Evolutionary conservation across 2,113 vertebrate species (phyloP), one percentile per base, ranked within the genome.

Genomic region (Cheilinus undulatus): DNA sequence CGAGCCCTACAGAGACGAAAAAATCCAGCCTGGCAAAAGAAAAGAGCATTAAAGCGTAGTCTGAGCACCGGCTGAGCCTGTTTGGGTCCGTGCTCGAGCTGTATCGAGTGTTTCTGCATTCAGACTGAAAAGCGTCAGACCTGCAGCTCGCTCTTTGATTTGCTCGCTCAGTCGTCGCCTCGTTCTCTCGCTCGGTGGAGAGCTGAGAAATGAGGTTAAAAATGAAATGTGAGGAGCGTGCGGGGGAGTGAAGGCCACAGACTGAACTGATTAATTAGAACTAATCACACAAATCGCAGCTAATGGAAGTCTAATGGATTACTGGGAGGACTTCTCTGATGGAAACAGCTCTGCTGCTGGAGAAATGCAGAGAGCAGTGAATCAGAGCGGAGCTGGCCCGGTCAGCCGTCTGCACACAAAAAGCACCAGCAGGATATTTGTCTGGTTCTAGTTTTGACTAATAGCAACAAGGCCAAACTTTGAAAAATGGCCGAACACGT

Each of bases 251-350:
- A 77, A 84, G 82, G 85, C 83, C 82, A 76, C 69, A 73, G 88
- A 85, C 88, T 73, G 54, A 65, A 80, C 88, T 91, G 91, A 92
- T 92, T 91, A 89, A 92, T 92, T 90, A 89, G 68, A 91, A 86
- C 86, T 91, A 91, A 92, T 92, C 87, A 86, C 77, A 86, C 86
- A 87, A 86, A 91, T 91, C 86, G 52, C 60, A 89, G 86, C 77
- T 91, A 91, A 92, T 91, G 89, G 84, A 89, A 83, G 85, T 84
- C 78, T 91, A 89, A 92, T 89, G 87, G 88, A 87, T 91, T 85
- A 86, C 52, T 63, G 80, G 79, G 80, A 74, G 52, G 86, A 85
- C 84, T 81, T 51, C 76, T 78, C 42, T 3, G 40, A 61, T 75
- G 80, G 78, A 82, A 78, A 73, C 19, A 40, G 28, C 24, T 24